Conservation (phyloP, 2,888 invertebrate species). For the Elmis aenea region DNA sequence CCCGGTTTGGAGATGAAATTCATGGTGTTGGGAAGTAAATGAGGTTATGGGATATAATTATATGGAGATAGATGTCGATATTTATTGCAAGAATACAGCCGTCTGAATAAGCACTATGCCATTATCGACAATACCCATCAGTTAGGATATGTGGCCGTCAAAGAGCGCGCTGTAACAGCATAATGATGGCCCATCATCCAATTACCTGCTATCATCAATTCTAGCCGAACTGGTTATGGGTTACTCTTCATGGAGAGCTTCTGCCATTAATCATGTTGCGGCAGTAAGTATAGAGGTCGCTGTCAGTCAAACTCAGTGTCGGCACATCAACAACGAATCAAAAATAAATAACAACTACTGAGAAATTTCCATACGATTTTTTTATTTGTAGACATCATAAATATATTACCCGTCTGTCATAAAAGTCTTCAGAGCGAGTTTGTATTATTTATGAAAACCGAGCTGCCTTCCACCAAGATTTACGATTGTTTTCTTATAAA, state of each 20-base stretch:
- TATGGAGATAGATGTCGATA: slow-evolving; percentile 19
- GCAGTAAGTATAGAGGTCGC: slow-evolving; percentile 27
- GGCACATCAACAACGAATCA: slow-evolving; percentile 1
- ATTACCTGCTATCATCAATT: slow-evolving; percentile 44
- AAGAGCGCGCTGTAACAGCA: slow-evolving; percentile 40
- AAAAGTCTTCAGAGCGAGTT: slow-evolving; percentile 25
- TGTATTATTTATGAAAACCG: slow-evolving; percentile 30
- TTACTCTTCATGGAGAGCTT: slow-evolving; percentile 33
- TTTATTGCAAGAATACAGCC: slow-evolving; percentile 32
- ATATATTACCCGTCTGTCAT: slow-evolving; percentile 30
- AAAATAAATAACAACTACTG: slow-evolving; percentile 15
- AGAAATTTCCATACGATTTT: slow-evolving; percentile 19
- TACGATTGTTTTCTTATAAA: slow-evolving; percentile 38
- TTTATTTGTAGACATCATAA: slow-evolving; percentile 21
- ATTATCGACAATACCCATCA: slow-evolving; percentile 41
- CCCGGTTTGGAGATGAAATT: too few relatives aligned
- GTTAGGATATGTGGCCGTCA: slow-evolving; percentile 38
- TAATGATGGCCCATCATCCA: slow-evolving; percentile 44
- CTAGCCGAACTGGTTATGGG: slow-evolving; percentile 38
- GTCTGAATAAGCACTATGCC: slow-evolving; percentile 35
- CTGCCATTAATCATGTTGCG: slow-evolving; percentile 37
- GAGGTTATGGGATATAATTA: slow-evolving; percentile 18
- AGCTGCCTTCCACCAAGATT: slow-evolving; percentile 35
- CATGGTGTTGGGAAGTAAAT: too few relatives aligned
- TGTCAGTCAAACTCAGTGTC: slow-evolving; percentile 24